A percentile compares a stretch with the other conserved stretches of the same genome.
Evolutionary conservation across 2,797 vertebrate species (phyloP).

Genomic region (Bovichtus diacanthus): DNA sequence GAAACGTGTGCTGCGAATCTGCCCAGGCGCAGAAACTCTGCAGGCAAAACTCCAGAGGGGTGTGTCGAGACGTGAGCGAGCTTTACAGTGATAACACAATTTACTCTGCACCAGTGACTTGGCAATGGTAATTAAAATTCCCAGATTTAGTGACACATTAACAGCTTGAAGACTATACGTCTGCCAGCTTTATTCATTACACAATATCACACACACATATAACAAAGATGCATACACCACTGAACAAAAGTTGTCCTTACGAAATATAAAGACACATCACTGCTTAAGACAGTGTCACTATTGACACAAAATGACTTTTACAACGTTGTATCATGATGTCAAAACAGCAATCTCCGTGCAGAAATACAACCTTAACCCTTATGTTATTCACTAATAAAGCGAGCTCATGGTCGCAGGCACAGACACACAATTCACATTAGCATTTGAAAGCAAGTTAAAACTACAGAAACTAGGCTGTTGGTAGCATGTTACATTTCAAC

Average conservation of each 20-base stretch:
- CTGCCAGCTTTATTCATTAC: constrained; percentile 43
- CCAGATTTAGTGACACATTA: not conserved
- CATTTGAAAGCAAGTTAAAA: constrained; percentile 15
- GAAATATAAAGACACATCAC: constrained; percentile 37
- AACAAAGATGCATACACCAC: not conserved
- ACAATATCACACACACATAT: not conserved
- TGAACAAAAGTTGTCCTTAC: constrained; percentile 9
- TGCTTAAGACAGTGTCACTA: not conserved
- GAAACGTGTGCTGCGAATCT: constrained; percentile 2
- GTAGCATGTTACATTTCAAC: not conserved
- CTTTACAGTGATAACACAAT: not conserved
- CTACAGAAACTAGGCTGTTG: not conserved
- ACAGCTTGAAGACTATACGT: not conserved
- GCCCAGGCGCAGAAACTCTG: constrained; percentile 2
- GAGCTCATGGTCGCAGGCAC: constrained; percentile 1
- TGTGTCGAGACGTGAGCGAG: not conserved
- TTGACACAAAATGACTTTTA: not conserved
- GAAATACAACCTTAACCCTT: constrained; percentile 6
- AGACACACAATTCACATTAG: not conserved
- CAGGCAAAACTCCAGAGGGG: constrained; percentile 9
- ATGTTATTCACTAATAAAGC: not conserved
- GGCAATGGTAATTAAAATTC: not conserved
- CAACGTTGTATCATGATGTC: not conserved
- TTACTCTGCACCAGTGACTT: not conserved
- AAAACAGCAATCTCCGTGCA: constrained; percentile 46